Percentiles rank a stretch among this genome's conserved stretches.
Conservation (phyloP, 2,888 invertebrate species). For the Fissipunctia ypsillon region DNA sequence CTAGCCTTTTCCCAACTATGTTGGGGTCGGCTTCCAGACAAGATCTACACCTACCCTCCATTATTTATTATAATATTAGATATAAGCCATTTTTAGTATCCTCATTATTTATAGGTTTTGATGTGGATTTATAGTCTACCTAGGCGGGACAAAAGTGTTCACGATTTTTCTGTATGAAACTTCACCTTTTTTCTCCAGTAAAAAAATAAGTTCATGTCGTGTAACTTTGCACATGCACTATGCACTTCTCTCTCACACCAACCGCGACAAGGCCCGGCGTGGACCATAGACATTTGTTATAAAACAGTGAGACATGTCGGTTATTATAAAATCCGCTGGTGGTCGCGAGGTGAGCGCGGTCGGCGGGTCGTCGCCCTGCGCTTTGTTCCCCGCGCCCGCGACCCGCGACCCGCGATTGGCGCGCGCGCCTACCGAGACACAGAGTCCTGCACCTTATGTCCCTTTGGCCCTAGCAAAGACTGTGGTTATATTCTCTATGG, state of each 20-base stretch:
- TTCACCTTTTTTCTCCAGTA: neutral
- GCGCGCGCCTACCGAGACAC: constrained; percentile 70
- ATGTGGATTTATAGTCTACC: neutral
- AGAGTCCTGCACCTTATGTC: constrained; percentile 64
- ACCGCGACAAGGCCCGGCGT: neutral
- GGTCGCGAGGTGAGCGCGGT: constrained; percentile 76
- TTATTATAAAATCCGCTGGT: constrained; percentile 71
- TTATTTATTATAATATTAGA: neutral
- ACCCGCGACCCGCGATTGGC: constrained; percentile 48
- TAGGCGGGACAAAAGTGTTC: neutral
- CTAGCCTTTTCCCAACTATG: no score
- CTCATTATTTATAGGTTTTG: neutral
- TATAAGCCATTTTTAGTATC: neutral
- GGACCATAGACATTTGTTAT: constrained; percentile 54
- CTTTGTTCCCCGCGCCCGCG: constrained; percentile 81
- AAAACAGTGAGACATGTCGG: constrained; percentile 65
- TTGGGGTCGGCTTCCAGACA: no score
- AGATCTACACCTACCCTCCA: neutral
- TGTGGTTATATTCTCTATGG: no score
- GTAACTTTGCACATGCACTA: constrained; percentile 4
- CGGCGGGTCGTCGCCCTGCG: constrained; percentile 81
- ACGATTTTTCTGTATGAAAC: neutral
- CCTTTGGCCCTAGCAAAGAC: constrained; percentile 67
- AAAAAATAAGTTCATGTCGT: constrained; percentile 8
- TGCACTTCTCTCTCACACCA: constrained; percentile 29